Base-by-base conservation (phyloP, 1,140 invertebrate genomes). In the Coenobita brevimanus region DNA sequence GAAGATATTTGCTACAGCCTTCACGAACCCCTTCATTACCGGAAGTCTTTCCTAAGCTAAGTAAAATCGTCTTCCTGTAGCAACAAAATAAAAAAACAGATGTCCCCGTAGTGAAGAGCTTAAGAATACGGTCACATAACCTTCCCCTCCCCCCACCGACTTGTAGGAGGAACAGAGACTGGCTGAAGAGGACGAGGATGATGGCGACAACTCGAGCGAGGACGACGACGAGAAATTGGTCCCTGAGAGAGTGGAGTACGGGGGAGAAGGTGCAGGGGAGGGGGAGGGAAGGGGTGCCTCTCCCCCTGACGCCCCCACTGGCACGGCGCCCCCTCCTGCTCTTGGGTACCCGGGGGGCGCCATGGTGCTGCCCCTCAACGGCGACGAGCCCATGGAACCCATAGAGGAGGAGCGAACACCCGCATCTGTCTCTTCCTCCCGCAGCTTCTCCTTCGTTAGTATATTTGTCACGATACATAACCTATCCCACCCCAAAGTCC, bases 381-480 rank as follows among this genome's bases (percentile, higher is more conserved):
- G 85, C 2, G 85, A 87, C 13, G 85, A 87, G 38, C 76, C 62
- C 36, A 87, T 87, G 85, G 85, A 80, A 57, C 85, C 85, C 43
- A 87, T 87, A 13, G 85, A 87, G 30, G 85, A 87, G 76, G 85
- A 87, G 64, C 67, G 50, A n/a, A 87, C 85, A n/a, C 85, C 85
- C 13, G 85, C 76, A 13, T 87, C 85, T 43, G 60, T 87, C 13
- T 80, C 85, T n/a, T 87, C 85, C 21, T 87, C 85, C 85, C 85
- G 85, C 15, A 87, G 85, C 64, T 87, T 87, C 85, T 80, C 75
- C 80, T 87, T 87, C 57, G 85, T 87, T 24, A 87, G 85, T 87
- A 3, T 15, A 27, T 27, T n/a, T n/a, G n/a, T n/a, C n/a, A n/a
- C n/a, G n/a, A n/a, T n/a, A n/a, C n/a, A n/a, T n/a, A n/a, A n/a